Evolutionary conservation across 2,113 vertebrate species (phyloP).

Genomic region (Spheniscus mendiculus): DNA sequence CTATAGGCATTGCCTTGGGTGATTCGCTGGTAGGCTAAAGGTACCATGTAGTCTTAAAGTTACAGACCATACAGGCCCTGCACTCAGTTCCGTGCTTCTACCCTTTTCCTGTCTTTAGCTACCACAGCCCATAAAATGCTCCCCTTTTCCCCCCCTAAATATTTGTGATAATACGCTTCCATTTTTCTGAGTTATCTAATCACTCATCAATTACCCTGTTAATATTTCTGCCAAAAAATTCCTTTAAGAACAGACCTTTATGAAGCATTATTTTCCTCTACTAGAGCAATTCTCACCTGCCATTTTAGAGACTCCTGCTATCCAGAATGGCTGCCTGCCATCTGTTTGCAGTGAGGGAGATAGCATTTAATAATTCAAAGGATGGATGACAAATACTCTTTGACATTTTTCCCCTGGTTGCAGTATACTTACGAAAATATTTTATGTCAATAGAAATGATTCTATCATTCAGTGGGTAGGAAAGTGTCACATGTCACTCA

Average conservation of each 20-base stretch:
- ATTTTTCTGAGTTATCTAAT: neutral
- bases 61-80: neutral
- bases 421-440: neutral
- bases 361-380: slow-evolving; percentile 22
- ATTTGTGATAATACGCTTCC: neutral
- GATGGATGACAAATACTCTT: neutral
- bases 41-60: neutral
- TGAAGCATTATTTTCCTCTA: neutral
- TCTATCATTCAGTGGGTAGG: neutral
- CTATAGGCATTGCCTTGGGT: neutral
- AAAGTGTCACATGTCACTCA: neutral
- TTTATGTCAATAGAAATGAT: neutral
- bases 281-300: neutral
- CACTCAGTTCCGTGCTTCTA: neutral
- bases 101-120: neutral
- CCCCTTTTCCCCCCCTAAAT: rapidly evolving
- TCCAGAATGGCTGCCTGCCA: neutral
- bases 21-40: neutral
- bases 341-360: neutral
- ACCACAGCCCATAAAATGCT: neutral
- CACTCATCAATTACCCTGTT: neutral
- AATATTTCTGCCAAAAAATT: neutral
- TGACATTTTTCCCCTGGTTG: neutral
- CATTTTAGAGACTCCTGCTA: neutral
- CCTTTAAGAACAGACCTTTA: neutral